Evolutionary conservation across 2,797 vertebrate species (phyloP), one percentile per base, ranked within the genome.

Genomic region (Percopsis omiscomaycus): DNA sequence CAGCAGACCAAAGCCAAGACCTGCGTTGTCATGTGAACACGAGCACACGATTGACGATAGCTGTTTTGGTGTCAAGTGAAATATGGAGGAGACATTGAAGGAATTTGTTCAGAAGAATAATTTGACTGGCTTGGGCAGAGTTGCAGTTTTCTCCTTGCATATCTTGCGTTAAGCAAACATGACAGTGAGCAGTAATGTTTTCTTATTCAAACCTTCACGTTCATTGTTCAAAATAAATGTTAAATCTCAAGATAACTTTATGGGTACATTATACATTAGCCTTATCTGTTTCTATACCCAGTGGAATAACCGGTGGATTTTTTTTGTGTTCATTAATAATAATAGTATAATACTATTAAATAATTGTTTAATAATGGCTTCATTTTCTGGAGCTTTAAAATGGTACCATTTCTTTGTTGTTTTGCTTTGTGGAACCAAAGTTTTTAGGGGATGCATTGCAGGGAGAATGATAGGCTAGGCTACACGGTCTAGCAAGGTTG

Each of bases 1-100:
- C 92, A 95, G 82, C 86, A 95, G 88, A 94, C 95, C 89, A 95
- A 95, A 92, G 94, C 94, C 0, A 95, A 95, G 89, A 95, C 94
- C 32, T 96, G 95, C 79, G 92, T 92, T 0, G 87, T 96, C 80
- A 95, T 95, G 94, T 95, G 94, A 95, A 50, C n/a, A 8, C n/a
- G 9, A 50, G 12, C 12, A 16, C 12, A 16, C 6, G 0, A 9
- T 15, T 50, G n/a, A 15, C 15, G 37, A 42, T 5, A 42, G 37
- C 37, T 42, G 37, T 42, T 42, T 42, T 42, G 37, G 9, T 42
- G 37, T 5, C 37, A 42, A 42, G 5, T 42, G 37, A 42, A 42
- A 42, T 42, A 9, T 42, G 9, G 37, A 42, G 37, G 37, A 50
- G 8, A 50, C 48, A 15, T 50, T 50, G 48, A 37, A 37, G 32